Evolutionary conservation across 2,888 invertebrate genomes (phyloP), one percentile per base, ranked within the genome.

Genomic region (Drosophila mayaguana): DNA sequence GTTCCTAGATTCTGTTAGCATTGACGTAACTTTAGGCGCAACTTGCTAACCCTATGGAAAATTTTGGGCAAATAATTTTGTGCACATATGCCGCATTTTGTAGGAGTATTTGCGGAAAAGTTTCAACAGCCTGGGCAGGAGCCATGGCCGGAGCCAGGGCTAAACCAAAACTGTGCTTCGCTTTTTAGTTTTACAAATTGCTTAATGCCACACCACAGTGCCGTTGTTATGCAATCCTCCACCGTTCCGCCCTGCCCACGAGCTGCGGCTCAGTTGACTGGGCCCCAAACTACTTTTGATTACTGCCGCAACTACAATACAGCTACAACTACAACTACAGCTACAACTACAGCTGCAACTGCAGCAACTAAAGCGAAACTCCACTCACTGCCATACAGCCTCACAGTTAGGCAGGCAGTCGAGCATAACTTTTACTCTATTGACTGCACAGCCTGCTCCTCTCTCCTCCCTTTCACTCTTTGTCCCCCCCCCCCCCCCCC

Each of bases 381-480:
- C 78, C 67, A 76, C 75, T 80, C 78, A 81, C 70, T 56, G 57
- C 61, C 71, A 50, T 34, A 40, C 54, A 63, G 78, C 50, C 32
- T 59, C 59, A 46, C 22, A 25, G 63, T 64, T 65, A 56, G 55
- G 74, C 73, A 60, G 73, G 78, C 88, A 89, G 78, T 79, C 69
- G 65, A 63, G 85, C 89, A 85, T 88, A 86, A 89, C 89, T 89
- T 86, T 87, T 82, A 79, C 85, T 88, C 88, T 79, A 88, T 86
- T 83, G 89, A 89, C 75, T 80, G 69, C 68, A 59, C 55, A 45
- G 42, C 42, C 3, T 32, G 28, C 50, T 4, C 16, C 16, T 1
- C 5, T n/a, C 18, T 32, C 43, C 46, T 42, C 48, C 16, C 36
- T 2, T 11, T 28, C 20, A 4, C 53, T 4, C 16, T 6, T n/a